phyloP scores from a whole-genome alignment of 1,140 invertebrate species.

The Semibalanus balanoides region DNA sequence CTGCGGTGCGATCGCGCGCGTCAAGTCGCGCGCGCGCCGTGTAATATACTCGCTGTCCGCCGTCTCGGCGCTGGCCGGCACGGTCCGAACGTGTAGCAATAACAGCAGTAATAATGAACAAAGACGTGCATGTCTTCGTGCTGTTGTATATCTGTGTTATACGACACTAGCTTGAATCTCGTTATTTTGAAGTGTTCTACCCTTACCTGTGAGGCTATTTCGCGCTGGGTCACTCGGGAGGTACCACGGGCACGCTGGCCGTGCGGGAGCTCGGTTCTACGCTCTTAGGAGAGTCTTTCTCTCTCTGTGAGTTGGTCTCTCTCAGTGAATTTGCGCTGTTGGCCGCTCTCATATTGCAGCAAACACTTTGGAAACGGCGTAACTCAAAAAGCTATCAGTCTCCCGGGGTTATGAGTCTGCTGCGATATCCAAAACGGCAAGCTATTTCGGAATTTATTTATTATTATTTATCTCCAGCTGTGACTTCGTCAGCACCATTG shows the following conservation, averaged over 20 bases:
- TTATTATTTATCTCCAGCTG: not conserved
- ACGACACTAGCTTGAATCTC: not conserved
- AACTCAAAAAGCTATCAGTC: not conserved
- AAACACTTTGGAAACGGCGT: too few species aligned
- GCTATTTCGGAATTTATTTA: not conserved
- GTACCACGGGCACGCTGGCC: not conserved
- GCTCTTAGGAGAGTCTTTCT: too few species aligned
- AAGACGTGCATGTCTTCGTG: not conserved
- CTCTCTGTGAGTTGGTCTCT: too few species aligned
- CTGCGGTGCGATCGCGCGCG: too few species aligned
- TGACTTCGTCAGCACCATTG: not conserved
- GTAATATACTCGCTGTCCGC: not conserved
- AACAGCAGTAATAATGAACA: not conserved
- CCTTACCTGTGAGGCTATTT: not conserved
- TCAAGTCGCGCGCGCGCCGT: not conserved
- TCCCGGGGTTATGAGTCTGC: not conserved
- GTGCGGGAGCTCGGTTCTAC: too few species aligned
- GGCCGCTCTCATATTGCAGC: not conserved
- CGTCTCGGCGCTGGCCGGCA: too few species aligned
- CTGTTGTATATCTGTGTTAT: conserved; percentile 2
- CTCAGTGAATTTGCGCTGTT: not conserved
- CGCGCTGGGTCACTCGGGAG: not conserved
- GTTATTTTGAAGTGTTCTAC: not conserved
- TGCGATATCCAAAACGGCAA: not conserved
- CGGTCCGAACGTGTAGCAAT: not conserved